Conservation (phyloP, 2,888 invertebrate species). For the Cephus pygmeus region DNA sequence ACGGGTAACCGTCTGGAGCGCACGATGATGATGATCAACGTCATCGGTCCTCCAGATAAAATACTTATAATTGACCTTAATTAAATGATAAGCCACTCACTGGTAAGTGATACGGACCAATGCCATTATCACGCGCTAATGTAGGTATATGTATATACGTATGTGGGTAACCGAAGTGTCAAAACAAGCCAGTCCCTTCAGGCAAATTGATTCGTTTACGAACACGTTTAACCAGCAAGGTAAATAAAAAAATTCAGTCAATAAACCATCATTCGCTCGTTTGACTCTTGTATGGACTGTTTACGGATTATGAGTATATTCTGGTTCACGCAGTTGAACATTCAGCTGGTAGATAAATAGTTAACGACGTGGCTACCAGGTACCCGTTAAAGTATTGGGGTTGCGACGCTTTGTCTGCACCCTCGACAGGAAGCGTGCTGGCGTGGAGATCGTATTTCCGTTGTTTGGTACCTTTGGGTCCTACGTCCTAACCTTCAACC, state of each 20-base stretch:
- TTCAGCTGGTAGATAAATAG: background rate
- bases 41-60: background rate
- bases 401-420: background rate
- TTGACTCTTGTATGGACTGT: background rate
- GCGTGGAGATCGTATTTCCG: background rate
- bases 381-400: too few species aligned
- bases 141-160: background rate
- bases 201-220: background rate
- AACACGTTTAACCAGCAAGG: background rate
- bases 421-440: background rate
- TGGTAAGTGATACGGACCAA: background rate
- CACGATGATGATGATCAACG: background rate
- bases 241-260: background rate
- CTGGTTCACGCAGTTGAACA: background rate
- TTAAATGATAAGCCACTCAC: slow-evolving; percentile 3
- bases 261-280: background rate
- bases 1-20: background rate
- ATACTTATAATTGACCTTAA: slow-evolving; percentile 8
- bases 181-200: background rate
- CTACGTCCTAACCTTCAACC: background rate
- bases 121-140: background rate
- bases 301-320: background rate
- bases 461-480: background rate
- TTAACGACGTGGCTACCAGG: background rate
- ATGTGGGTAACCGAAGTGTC: background rate